These are phyloP conservation scores for Stictocephala bisonia DNA, from an alignment of 2,888 invertebrate genomes.

Conservation along the genomic window DNA sequence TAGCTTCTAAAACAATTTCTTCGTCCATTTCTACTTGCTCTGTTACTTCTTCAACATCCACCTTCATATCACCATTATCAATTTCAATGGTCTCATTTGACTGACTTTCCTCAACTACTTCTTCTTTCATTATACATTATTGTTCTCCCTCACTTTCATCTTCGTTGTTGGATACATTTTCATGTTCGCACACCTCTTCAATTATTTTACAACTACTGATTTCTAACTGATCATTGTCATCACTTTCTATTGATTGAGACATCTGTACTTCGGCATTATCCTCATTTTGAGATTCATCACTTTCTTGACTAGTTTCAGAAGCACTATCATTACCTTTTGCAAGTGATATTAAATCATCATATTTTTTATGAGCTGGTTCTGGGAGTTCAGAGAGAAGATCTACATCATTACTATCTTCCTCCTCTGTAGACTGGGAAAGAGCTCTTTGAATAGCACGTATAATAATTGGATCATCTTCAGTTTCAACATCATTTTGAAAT, in stretches of 20 bases:
- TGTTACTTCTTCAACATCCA: conserved; percentile 58
- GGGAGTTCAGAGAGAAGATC: conserved; percentile 59
- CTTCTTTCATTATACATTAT: too few species aligned
- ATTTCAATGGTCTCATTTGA: too few species aligned
- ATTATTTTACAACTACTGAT: conserved; percentile 13
- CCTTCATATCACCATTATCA: too few species aligned
- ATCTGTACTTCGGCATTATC: conserved; percentile 22
- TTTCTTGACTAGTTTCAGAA: conserved; percentile 57
- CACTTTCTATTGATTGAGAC: conserved; percentile 23
- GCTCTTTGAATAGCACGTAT: conserved; percentile 66
- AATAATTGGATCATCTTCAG: conserved; percentile 68
- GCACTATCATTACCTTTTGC: conserved; percentile 5
- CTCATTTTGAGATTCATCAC: conserved; percentile 39
- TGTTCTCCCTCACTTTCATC: too few species aligned
- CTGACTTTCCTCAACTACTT: too few species aligned
- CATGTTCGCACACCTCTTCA: too few species aligned
- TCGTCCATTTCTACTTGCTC: conserved; percentile 62
- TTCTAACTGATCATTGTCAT: conserved; percentile 12
- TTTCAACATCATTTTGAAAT: conserved; percentile 60
- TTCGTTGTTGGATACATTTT: too few species aligned
- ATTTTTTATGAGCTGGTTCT: conserved; percentile 15
- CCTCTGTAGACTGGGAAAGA: conserved; percentile 65
- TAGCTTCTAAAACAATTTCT: conserved; percentile 51
- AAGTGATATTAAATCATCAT: neutral
- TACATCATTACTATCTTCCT: conserved; percentile 64